A percentile compares a stretch with the other conserved stretches of the same genome.
Evolutionary conservation across 92 coral and sea anemone genomes (phyloP).

Genomic region (Palythoa grandis): DNA sequence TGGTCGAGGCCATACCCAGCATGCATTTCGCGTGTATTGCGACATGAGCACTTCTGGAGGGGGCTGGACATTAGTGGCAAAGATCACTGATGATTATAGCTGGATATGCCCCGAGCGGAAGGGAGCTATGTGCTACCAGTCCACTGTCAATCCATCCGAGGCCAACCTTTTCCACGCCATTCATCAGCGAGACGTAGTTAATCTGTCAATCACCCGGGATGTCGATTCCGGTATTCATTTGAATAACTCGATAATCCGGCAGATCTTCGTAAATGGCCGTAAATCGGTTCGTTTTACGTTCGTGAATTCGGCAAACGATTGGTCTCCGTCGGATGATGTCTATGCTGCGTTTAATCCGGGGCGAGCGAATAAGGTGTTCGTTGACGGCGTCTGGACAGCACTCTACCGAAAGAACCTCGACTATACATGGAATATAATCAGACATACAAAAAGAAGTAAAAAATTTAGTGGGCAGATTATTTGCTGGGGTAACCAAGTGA

Average conservation of each 20-base stretch:
- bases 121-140: slow-evolving; percentile 46
- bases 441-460: slow-evolving; percentile 34
- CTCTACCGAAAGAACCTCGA: slow-evolving; percentile 44
- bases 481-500: slow-evolving; percentile 65
- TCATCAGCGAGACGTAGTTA: slow-evolving; percentile 56
- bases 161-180: slow-evolving; percentile 58
- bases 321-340: slow-evolving; percentile 64
- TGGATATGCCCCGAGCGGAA: slow-evolving; percentile 67
- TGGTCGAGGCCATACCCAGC: slow-evolving; percentile 46
- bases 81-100: slow-evolving; percentile 56
- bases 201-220: slow-evolving; percentile 51
- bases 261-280: slow-evolving; percentile 58
- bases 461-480: slow-evolving; percentile 50
- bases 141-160: slow-evolving; percentile 46
- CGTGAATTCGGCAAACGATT: slow-evolving; percentile 48
- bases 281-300: slow-evolving; percentile 63
- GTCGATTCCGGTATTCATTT: slow-evolving; percentile 60
- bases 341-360: slow-evolving; percentile 61
- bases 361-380: slow-evolving; percentile 47
- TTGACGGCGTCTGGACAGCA: slow-evolving; percentile 54
- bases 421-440: slow-evolving; percentile 63
- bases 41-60: slow-evolving; percentile 66
- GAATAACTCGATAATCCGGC: slow-evolving; percentile 48
- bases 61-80: slow-evolving; percentile 62
- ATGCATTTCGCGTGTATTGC: slow-evolving; percentile 57